Percentiles rank a stretch among this genome's conserved stretches.
Evolutionary conservation across 2,888 invertebrate genomes (phyloP).

Genomic region (Morpho deidamia): DNA sequence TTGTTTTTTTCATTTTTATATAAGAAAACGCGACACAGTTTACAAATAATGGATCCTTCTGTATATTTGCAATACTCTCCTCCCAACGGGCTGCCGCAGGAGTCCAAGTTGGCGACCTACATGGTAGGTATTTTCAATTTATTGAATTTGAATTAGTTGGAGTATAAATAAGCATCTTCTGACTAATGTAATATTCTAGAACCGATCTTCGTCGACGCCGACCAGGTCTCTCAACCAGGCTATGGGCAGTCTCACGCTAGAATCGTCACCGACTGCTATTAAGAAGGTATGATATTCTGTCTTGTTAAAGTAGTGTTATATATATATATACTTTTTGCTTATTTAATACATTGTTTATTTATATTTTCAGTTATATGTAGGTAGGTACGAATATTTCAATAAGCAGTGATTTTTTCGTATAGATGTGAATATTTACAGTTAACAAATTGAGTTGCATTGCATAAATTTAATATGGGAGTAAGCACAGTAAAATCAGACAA

Average conservation of each 20-base stretch:
- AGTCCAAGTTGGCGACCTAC: conserved; percentile 91
- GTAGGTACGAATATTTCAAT: neutral
- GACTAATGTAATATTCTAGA: conserved; percentile 41
- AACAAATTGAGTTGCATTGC: too few relatives aligned
- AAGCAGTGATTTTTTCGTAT: too few relatives aligned
- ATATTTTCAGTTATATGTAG: neutral
- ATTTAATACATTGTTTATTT: neutral
- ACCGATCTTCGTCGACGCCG: conserved; percentile 52
- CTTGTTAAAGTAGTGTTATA: neutral
- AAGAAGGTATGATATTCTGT: conserved; percentile 42
- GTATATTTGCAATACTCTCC: conserved; percentile 81
- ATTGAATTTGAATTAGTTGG: neutral
- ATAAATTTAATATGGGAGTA: too few relatives aligned
- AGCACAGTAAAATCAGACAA: too few relatives aligned
- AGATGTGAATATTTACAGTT: too few relatives aligned
- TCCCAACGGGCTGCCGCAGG: conserved; percentile 87
- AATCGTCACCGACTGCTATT: conserved; percentile 50
- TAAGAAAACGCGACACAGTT: too few relatives aligned
- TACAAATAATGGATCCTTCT: conserved; percentile 83
- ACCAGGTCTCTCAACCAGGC: conserved; percentile 49
- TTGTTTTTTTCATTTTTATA: too few relatives aligned
- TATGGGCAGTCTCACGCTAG: conserved; percentile 50
- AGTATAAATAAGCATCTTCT: neutral
- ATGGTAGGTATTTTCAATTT: conserved; percentile 76
- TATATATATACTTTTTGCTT: neutral